A percentile compares a stretch with the other conserved stretches of the same genome.
Evolutionary conservation across 2,797 vertebrate species (phyloP).

Genomic region (Tachyglossus aculeatus): DNA sequence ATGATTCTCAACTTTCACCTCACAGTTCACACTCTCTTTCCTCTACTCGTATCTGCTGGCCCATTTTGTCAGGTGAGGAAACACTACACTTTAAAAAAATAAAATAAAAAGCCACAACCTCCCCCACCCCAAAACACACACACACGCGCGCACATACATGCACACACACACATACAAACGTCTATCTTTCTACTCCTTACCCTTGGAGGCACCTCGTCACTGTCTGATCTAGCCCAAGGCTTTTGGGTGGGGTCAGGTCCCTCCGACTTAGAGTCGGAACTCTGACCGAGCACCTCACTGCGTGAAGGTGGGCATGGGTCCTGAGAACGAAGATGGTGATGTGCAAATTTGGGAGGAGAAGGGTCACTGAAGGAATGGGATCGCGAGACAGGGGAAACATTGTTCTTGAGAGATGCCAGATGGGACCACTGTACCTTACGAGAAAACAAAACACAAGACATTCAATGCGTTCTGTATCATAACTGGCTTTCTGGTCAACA

Average conservation of each 20-base stretch:
- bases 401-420: conserved; percentile 92
- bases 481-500: conserved; percentile 71
- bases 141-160: too few species aligned
- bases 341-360: conserved; percentile 90
- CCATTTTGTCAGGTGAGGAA: conserved; percentile 48
- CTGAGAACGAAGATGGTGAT: conserved; percentile 96
- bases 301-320: conserved; percentile 90
- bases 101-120: conserved; percentile 34
- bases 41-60: conserved; percentile 28
- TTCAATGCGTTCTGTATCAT: conserved; percentile 79
- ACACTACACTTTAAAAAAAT: conserved; percentile 54
- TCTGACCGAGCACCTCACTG: conserved; percentile 86
- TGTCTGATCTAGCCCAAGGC: conserved; percentile 85
- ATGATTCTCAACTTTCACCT: not conserved
- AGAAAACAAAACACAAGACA: conserved; percentile 85
- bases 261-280: conserved; percentile 84
- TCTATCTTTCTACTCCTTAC: conserved; percentile 87
- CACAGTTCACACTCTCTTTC: conserved; percentile 33
- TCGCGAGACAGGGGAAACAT: conserved; percentile 83
- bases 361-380: conserved; percentile 91
- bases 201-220: conserved; percentile 94
- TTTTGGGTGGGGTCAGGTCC: conserved; percentile 83
- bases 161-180: conserved; percentile 60
- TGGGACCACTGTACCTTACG: conserved; percentile 92
- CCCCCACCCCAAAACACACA: conserved; percentile 44